A percentile compares a stretch with the other conserved stretches of the same genome.
Evolutionary conservation across 2,888 invertebrate species (phyloP).

Genomic region (Epistrophe grossulariae): DNA sequence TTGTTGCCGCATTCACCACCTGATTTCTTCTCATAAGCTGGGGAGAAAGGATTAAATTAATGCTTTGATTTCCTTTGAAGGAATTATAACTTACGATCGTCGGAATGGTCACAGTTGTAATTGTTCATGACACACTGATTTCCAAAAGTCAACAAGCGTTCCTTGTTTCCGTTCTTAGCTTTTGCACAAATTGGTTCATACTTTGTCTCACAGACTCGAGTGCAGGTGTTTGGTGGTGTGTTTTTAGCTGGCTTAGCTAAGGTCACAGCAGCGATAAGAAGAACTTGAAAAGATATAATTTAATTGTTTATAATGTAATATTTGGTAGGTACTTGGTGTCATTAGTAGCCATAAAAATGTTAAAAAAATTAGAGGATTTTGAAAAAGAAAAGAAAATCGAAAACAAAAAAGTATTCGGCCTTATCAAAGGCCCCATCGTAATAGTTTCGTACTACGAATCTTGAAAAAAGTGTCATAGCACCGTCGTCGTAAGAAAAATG

Average conservation of each 20-base stretch:
- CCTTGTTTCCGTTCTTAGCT: slow-evolving; percentile 80
- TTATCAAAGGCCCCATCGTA: too few relatives aligned
- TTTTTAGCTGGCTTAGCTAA: slow-evolving; percentile 79
- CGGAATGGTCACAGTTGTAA: slow-evolving; percentile 82
- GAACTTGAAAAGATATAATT: slow-evolving; percentile 75
- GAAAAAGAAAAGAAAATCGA: too few relatives aligned
- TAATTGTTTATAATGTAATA: neutral
- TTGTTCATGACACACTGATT: slow-evolving; percentile 81
- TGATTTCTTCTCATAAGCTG: slow-evolving; percentile 76
- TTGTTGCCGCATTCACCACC: slow-evolving; percentile 82
- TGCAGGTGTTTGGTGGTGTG: slow-evolving; percentile 78
- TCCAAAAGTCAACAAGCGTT: slow-evolving; percentile 82
- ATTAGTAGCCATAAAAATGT: too few relatives aligned
- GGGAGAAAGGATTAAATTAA: slow-evolving; percentile 2
- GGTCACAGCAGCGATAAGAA: slow-evolving; percentile 78
- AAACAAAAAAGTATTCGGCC: too few relatives aligned
- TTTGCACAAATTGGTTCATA: slow-evolving; percentile 82
- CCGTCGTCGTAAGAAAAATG: too few relatives aligned
- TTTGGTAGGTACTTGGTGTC: too few relatives aligned
- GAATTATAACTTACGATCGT: slow-evolving; percentile 79
- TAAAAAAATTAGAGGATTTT: too few relatives aligned
- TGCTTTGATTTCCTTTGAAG: neutral
- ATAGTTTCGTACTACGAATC: too few relatives aligned
- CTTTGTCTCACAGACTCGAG: slow-evolving; percentile 77
- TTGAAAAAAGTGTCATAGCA: too few relatives aligned